Evolutionary conservation across 2,113 vertebrate species (phyloP).

Genomic region (Manacus vitellinus): DNA sequence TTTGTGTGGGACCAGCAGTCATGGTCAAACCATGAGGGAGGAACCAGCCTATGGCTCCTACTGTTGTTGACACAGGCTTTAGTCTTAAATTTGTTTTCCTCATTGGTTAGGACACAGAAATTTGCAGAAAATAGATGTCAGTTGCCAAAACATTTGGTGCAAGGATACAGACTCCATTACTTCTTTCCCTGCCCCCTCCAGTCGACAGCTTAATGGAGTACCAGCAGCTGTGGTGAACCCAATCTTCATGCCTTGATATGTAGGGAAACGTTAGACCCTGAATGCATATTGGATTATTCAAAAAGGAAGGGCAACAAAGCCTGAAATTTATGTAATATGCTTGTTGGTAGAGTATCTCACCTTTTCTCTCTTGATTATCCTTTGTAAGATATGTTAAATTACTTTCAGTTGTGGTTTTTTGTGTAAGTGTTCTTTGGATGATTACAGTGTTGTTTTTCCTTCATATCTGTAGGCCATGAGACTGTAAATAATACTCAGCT

Average conservation of each 20-base stretch:
- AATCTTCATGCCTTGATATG: fast-evolving
- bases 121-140: not conserved
- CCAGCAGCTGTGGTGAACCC: not conserved
- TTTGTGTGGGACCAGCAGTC: not conserved
- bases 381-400: not conserved
- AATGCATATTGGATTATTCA: not conserved
- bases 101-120: not conserved
- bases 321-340: not conserved
- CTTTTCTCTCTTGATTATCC: not conserved
- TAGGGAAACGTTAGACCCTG: not conserved
- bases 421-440: not conserved
- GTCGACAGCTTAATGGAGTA: fast-evolving
- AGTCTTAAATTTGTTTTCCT: not conserved
- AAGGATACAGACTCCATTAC: not conserved
- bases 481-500: not conserved
- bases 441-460: not conserved
- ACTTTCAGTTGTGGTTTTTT: not conserved
- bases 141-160: not conserved
- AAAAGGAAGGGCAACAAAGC: not conserved
- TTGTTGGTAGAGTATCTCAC: not conserved
- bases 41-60: not conserved
- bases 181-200: not conserved
- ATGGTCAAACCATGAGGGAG: not conserved
- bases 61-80: not conserved
- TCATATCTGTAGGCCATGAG: not conserved